Percentiles rank a stretch among this genome's conserved stretches.
phyloP scores from a whole-genome alignment of 92 coral and sea anemone species.

The Bergia sp. region DNA sequence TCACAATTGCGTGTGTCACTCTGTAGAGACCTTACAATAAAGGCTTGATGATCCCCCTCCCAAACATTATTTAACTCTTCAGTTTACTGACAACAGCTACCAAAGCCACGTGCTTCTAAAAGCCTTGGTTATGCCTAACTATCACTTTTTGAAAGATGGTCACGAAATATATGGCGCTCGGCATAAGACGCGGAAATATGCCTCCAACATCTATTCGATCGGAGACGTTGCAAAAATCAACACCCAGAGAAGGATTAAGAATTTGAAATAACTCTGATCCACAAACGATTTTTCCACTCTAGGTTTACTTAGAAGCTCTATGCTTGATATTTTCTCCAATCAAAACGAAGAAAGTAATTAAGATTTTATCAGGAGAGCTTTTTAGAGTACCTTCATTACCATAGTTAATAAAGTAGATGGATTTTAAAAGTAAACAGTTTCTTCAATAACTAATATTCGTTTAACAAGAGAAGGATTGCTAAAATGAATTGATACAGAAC shows the following conservation, averaged over 20 bases:
- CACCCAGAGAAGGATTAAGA: neutral
- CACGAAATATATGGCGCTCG: neutral
- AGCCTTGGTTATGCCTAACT: neutral
- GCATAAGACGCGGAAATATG: neutral
- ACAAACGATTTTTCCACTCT: constrained; percentile 11
- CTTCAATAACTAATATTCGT: constrained; percentile 10
- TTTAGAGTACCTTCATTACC: constrained; percentile 29
- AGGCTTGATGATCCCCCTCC: neutral
- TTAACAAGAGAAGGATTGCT: neutral
- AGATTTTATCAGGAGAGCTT: constrained; percentile 26
- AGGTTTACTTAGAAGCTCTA: constrained; percentile 17
- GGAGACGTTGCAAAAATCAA: neutral
- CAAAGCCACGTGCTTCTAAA: constrained; percentile 1
- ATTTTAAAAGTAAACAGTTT: constrained; percentile 13
- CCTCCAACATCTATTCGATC: neutral
- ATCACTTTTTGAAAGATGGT: neutral
- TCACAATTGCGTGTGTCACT: neutral
- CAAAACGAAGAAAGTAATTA: constrained; percentile 29
- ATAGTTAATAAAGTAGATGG: constrained; percentile 40
- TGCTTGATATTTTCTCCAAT: constrained; percentile 36
- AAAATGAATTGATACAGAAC: neutral
- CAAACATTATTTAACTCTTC: neutral
- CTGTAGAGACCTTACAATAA: neutral
- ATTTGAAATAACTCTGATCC: neutral
- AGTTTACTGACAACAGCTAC: neutral